Conservation (phyloP, 2,113 vertebrate genomes). For the Percina caprodes region DNA sequence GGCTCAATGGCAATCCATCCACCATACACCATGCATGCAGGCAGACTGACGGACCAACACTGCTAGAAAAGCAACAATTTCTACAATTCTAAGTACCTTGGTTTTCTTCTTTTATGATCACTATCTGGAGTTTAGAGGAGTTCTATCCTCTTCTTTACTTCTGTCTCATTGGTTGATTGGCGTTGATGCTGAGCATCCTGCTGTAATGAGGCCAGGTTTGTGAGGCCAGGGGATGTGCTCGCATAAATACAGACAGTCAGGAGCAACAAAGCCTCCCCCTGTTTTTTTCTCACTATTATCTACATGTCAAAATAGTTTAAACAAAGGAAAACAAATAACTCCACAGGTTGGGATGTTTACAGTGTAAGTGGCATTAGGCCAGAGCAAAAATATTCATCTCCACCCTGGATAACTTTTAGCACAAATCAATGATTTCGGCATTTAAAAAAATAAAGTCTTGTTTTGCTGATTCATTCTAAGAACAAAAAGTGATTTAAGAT, state of each 20-base stretch:
- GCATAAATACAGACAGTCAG: conserved; percentile 81
- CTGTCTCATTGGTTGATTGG: conserved; percentile 53
- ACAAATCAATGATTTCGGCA: conserved; percentile 33
- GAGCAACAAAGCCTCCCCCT: conserved; percentile 64
- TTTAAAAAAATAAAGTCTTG: conserved; percentile 7
- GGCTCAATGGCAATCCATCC: not conserved
- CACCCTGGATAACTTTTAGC: conserved; percentile 33
- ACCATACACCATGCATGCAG: too few relatives aligned
- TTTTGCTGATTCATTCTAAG: conserved; percentile 32
- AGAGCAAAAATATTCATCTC: conserved; percentile 77
- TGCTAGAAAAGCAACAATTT: conserved; percentile 4
- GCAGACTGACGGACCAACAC: too few relatives aligned
- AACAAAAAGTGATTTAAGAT: conserved; percentile 35
- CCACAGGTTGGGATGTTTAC: conserved; percentile 83
- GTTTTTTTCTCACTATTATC: conserved; percentile 84
- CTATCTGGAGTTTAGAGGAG: conserved; percentile 19
- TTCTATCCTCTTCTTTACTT: conserved; percentile 18
- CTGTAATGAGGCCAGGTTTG: conserved; percentile 58
- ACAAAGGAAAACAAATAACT: conserved; percentile 84
- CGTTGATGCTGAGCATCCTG: conserved; percentile 33
- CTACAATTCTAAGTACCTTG: not conserved
- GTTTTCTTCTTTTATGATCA: conserved; percentile 15
- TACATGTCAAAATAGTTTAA: conserved; percentile 84
- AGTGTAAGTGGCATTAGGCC: conserved; percentile 77
- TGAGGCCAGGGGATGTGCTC: conserved; percentile 79